Conservation (phyloP, 2,113 vertebrate species). For the Gallinago undulata region DNA sequence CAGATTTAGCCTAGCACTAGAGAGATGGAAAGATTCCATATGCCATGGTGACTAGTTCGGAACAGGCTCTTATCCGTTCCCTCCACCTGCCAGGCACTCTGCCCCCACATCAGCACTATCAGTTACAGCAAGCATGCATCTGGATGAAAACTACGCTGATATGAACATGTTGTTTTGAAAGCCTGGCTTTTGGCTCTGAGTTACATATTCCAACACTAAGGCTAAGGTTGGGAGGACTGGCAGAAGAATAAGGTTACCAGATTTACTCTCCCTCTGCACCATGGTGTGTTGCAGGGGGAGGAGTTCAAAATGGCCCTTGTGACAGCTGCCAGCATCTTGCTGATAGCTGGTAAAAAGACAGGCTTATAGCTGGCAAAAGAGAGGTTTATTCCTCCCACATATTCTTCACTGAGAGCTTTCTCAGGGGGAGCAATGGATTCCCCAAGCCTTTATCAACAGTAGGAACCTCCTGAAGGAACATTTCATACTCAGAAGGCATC, state of each 20-base stretch:
- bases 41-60: background rate
- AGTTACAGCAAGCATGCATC: background rate
- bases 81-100: background rate
- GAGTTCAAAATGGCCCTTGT: conserved; percentile 40
- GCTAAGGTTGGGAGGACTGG: background rate
- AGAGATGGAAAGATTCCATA: background rate
- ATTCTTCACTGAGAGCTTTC: background rate
- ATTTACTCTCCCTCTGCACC: conserved; percentile 27
- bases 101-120: background rate
- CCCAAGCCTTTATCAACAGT: background rate
- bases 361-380: background rate
- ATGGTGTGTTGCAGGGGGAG: conserved; percentile 19
- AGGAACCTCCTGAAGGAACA: background rate
- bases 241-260: background rate
- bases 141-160: background rate
- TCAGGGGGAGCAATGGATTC: background rate
- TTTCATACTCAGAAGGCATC: background rate
- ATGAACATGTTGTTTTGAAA: background rate
- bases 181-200: background rate
- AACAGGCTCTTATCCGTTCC: background rate
- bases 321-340: background rate
- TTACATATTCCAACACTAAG: background rate
- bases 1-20: background rate
- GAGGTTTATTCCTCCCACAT: background rate
- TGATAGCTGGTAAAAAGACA: background rate